Evolutionary conservation across 1,140 invertebrate species (phyloP).

Genomic region (Apis dorsata): DNA sequence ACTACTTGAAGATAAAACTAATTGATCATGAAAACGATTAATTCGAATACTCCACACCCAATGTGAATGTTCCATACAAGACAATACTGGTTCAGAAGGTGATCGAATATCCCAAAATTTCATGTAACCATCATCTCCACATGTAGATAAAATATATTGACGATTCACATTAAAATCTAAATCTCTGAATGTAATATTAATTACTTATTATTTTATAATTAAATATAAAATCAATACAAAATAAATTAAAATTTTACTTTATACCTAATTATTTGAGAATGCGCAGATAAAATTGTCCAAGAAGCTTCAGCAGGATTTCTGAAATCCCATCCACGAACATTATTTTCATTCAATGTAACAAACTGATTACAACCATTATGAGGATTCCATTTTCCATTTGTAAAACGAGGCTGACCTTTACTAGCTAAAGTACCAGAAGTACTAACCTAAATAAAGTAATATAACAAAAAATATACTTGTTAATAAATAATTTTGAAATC

Average conservation of each 20-base stretch:
- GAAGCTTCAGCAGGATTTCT: slow-evolving; percentile 85
- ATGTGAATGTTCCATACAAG: slow-evolving; percentile 94
- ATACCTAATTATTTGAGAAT: slow-evolving; percentile 89
- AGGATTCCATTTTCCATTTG: slow-evolving; percentile 95
- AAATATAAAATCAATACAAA: not conserved
- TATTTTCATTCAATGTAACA: slow-evolving; percentile 90
- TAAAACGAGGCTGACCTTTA: slow-evolving; percentile 88
- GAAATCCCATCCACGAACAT: slow-evolving; percentile 93
- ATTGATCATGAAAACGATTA: slow-evolving; percentile 98
- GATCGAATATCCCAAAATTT: slow-evolving; percentile 98
- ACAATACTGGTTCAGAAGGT: slow-evolving; percentile 87
- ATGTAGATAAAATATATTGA: slow-evolving; percentile 95
- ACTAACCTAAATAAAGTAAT: slow-evolving; percentile 69
- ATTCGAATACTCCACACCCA: slow-evolving; percentile 98
- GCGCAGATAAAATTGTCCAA: slow-evolving; percentile 93
- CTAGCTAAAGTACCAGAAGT: slow-evolving; percentile 80
- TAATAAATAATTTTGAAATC: not conserved
- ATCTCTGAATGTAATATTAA: slow-evolving; percentile 82
- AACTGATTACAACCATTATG: slow-evolving; percentile 94
- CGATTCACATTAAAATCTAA: slow-evolving; percentile 98
- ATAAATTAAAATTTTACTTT: slow-evolving; percentile 7
- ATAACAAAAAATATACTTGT: not conserved
- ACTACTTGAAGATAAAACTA: slow-evolving; percentile 96
- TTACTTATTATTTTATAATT: not conserved
- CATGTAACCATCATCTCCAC: slow-evolving; percentile 95